phyloP scores from a whole-genome alignment of 2,888 invertebrate genomes.

The Pocota personata region DNA sequence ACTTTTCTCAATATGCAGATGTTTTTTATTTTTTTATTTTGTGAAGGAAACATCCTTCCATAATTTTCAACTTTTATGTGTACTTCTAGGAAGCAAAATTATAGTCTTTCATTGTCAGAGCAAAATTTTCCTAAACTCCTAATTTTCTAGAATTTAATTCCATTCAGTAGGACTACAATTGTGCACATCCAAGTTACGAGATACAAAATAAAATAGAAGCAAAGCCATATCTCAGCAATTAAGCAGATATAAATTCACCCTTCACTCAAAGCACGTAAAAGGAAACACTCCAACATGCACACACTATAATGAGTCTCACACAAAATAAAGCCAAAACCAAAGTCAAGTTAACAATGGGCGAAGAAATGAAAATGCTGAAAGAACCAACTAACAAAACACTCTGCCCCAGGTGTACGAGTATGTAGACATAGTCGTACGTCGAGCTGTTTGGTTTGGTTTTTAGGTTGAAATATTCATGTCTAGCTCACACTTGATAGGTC shows the following conservation, averaged over 20 bases:
- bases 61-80: too few species aligned
- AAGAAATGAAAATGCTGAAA: not conserved
- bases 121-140: not conserved
- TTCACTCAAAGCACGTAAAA: not conserved
- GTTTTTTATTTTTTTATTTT: too few species aligned
- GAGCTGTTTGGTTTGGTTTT: not conserved
- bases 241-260: not conserved
- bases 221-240: not conserved
- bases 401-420: not conserved
- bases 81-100: too few species aligned
- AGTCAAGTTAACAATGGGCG: not conserved
- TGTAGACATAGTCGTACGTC: not conserved
- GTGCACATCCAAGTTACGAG: not conserved
- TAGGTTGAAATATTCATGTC: not conserved
- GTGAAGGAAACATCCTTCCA: too few species aligned
- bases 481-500: conserved; percentile 17
- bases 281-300: not conserved
- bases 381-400: not conserved
- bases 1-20: too few species aligned
- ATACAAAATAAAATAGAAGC: not conserved
- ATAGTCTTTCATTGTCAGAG: not conserved
- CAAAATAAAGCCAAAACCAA: conserved; percentile 2
- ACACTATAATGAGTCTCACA: not conserved
- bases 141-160: not conserved
- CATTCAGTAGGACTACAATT: not conserved